phyloP scores from a whole-genome alignment of 1,140 invertebrate genomes.

The Eciton burchellii region DNA sequence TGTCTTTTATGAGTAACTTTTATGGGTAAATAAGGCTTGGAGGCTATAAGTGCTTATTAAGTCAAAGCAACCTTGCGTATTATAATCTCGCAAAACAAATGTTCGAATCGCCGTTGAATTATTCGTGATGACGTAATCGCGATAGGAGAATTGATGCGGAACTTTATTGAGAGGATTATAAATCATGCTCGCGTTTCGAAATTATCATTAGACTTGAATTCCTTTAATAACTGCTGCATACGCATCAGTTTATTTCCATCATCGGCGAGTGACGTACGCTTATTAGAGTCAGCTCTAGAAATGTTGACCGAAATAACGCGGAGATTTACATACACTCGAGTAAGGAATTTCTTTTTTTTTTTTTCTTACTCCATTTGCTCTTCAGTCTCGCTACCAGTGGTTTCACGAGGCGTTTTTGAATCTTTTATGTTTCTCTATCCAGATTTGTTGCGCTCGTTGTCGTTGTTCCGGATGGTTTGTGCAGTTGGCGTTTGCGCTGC shows the following conservation, averaged over 20 bases:
- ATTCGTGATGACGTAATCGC: background rate
- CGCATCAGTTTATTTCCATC: background rate
- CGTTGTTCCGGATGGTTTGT: too few species aligned
- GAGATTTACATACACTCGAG: background rate
- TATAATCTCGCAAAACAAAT: background rate
- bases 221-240: background rate
- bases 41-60: background rate
- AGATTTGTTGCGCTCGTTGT: too few species aligned
- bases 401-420: too few species aligned
- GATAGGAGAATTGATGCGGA: background rate
- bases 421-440: too few species aligned
- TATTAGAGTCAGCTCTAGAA: background rate
- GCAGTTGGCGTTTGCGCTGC: too few species aligned
- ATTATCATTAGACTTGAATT: background rate
- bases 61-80: background rate
- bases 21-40: background rate
- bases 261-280: background rate
- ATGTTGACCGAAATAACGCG: too few species aligned
- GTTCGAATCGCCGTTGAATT: background rate
- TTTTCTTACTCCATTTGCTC: too few species aligned
- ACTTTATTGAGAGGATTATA: background rate
- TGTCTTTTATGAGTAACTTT: constrained; percentile 1
- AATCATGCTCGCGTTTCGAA: background rate
- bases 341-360: too few species aligned
- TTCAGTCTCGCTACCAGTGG: too few species aligned